A percentile compares a stretch with the other conserved stretches of the same genome.
These are phyloP conservation scores for Cyclura pinguis DNA, from an alignment of 2,797 vertebrate species.

Conservation along the genomic window DNA sequence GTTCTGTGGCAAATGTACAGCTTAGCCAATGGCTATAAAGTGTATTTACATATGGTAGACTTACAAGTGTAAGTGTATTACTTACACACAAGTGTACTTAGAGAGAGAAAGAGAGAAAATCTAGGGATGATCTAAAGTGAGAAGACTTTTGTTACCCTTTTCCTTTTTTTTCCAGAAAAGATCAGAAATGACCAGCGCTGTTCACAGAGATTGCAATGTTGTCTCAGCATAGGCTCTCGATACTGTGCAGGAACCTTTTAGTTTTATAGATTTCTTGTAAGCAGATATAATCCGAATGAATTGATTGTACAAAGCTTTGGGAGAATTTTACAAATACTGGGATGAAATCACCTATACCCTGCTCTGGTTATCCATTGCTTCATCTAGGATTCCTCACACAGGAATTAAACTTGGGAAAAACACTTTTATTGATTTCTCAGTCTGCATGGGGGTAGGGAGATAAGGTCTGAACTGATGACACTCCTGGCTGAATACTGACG, in stretches of 20 bases:
- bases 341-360: background rate
- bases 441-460: too few species aligned
- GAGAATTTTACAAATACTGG: background rate
- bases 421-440: too few species aligned
- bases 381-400: background rate
- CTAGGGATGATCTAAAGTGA: background rate
- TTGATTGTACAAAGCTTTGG: background rate
- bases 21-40: background rate
- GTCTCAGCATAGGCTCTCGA: background rate
- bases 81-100: background rate
- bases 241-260: background rate
- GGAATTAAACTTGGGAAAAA: background rate
- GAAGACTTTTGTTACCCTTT: background rate
- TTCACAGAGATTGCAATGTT: background rate
- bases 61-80: too few species aligned
- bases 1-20: background rate
- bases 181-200: background rate
- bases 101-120: background rate
- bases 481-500: background rate
- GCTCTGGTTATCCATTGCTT: background rate
- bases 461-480: background rate
- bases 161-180: too few species aligned
- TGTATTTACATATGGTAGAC: background rate
- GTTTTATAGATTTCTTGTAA: background rate
- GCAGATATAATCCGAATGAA: background rate